A percentile compares a stretch with the other conserved stretches of the same genome.
phyloP scores from a whole-genome alignment of 2,888 invertebrate species.

The Drosophila mulleri region DNA sequence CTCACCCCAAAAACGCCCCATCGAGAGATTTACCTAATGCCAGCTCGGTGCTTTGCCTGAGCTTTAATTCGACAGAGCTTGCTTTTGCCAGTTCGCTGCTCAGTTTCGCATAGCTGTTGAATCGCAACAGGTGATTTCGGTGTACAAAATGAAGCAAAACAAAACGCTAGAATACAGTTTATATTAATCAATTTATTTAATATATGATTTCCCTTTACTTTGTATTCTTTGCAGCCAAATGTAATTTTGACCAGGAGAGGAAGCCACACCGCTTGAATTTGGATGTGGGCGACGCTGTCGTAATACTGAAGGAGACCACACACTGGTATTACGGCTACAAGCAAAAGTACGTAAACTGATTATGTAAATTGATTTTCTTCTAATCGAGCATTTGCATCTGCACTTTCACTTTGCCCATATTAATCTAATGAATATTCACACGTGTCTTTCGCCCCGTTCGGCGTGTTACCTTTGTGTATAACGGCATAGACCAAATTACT shows the following conservation, averaged over 20 bases:
- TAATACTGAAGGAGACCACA: conserved; percentile 84
- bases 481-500: background rate
- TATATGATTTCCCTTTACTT: conserved; percentile 7
- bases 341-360: conserved; percentile 82
- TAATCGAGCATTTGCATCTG: conserved; percentile 37
- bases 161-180: background rate
- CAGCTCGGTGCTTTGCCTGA: conserved; percentile 7
- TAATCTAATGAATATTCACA: background rate
- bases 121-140: conserved; percentile 39
- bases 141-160: background rate
- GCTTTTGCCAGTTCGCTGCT: conserved; percentile 27
- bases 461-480: background rate
- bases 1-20: conserved; percentile 54
- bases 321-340: conserved; percentile 85
- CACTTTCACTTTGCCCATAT: conserved; percentile 38
- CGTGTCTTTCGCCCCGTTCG: background rate
- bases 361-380: conserved; percentile 48
- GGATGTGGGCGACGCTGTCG: conserved; percentile 85
- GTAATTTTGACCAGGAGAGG: conserved; percentile 84
- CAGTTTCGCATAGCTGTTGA: conserved; percentile 38
- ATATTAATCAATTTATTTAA: conserved; percentile 7
- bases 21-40: conserved; percentile 13
- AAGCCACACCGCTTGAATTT: conserved; percentile 84
- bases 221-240: conserved; percentile 80
- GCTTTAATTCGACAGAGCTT: conserved; percentile 36